Conservation (phyloP, 2,888 invertebrate species). For the Sphaeridia pumilis region DNA sequence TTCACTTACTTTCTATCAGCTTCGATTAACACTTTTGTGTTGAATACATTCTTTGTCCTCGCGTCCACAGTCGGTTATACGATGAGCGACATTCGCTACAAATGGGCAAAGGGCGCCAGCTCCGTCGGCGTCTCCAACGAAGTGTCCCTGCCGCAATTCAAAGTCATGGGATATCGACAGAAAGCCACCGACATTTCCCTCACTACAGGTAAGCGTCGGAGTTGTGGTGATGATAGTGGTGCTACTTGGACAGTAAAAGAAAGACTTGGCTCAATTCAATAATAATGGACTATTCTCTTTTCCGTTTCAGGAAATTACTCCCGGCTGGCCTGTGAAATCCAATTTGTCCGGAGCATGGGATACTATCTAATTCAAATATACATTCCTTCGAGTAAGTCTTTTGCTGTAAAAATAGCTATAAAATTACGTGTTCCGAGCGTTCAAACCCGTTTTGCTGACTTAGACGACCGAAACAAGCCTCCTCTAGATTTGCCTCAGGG, state of each 20-base stretch:
- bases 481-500: no score
- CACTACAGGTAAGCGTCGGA: constrained; percentile 86
- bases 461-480: no score
- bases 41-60: no score
- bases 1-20: background rate
- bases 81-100: constrained; percentile 91
- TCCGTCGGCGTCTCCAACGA: constrained; percentile 90
- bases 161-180: constrained; percentile 90
- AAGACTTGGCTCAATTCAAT: no score
- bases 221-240: no score
- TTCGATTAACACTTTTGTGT: background rate
- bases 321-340: constrained; percentile 87
- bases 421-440: no score
- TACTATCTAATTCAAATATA: constrained; percentile 98
- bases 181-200: constrained; percentile 90
- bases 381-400: constrained; percentile 65
- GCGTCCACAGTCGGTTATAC: constrained; percentile 91
- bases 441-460: no score
- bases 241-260: no score
- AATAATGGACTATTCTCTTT: no score
- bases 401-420: no score
- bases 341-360: constrained; percentile 94
- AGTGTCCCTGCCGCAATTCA: constrained; percentile 93
- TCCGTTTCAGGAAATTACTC: constrained; percentile 72
- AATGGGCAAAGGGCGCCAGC: constrained; percentile 89